Conservation (phyloP, 2,888 invertebrate genomes). For the Marronus borbonicus region DNA sequence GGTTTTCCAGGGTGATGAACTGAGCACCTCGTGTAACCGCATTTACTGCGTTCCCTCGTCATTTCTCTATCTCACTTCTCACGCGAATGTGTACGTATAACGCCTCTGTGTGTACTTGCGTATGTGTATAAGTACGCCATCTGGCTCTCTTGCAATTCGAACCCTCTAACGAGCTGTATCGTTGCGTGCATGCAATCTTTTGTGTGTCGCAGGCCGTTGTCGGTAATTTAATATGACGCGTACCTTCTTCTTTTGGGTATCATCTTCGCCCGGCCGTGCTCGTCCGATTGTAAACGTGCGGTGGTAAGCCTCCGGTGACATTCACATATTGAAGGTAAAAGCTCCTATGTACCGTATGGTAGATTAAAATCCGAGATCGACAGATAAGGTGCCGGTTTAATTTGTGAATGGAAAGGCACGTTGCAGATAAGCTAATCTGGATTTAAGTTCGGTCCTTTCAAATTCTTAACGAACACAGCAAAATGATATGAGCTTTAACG, state of each 20-base stretch:
- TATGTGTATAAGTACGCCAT: slow-evolving; percentile 2
- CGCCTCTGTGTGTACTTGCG: neutral
- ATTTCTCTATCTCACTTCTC: neutral
- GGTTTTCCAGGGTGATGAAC: slow-evolving; percentile 70
- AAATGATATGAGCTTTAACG: no score
- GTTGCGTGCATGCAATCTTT: slow-evolving; percentile 38
- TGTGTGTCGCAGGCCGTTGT: slow-evolving; percentile 39
- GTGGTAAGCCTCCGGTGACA: slow-evolving; percentile 9
- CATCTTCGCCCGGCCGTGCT: slow-evolving; percentile 12
- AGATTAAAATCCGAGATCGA: slow-evolving; percentile 24
- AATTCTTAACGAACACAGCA: no score
- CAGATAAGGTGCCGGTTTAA: slow-evolving; percentile 44
- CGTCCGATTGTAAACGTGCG: slow-evolving; percentile 7
- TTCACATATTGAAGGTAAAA: slow-evolving; percentile 12
- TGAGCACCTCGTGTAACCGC: slow-evolving; percentile 63
- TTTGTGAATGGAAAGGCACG: neutral
- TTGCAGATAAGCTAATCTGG: slow-evolving; percentile 16
- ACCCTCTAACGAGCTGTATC: slow-evolving; percentile 41
- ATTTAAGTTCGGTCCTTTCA: neutral
- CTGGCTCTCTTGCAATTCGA: slow-evolving; percentile 33
- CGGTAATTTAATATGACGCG: slow-evolving; percentile 57
- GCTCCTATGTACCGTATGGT: slow-evolving; percentile 12
- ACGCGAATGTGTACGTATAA: neutral
- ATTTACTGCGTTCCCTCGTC: slow-evolving; percentile 32
- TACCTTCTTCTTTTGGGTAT: slow-evolving; percentile 52